Evolutionary conservation across 2,797 vertebrate species (phyloP).

Genomic region (Brachyrhaphis roseni): DNA sequence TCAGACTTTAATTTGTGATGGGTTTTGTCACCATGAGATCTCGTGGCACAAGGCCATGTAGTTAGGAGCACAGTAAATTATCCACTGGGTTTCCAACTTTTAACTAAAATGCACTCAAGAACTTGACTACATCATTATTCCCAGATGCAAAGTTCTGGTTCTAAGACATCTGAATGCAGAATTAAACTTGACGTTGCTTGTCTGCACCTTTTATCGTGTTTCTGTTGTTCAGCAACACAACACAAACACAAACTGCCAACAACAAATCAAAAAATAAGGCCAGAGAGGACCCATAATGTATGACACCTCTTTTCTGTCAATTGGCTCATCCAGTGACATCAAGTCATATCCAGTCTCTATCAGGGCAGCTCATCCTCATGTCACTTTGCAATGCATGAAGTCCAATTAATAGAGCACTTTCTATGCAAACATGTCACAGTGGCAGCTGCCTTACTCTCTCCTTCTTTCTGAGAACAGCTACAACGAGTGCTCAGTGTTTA

Average conservation of each 20-base stretch:
- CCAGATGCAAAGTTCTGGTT: neutral
- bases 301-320: conserved; percentile 49
- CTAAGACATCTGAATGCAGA: neutral
- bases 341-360: conserved; percentile 44
- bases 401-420: conserved; percentile 73
- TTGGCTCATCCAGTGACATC: conserved; percentile 45
- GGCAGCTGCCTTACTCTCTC: conserved; percentile 63
- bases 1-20: neutral
- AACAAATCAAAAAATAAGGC: conserved; percentile 59
- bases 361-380: conserved; percentile 50
- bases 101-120: neutral
- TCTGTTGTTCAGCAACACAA: conserved; percentile 8
- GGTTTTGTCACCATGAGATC: neutral
- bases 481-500: conserved; percentile 79
- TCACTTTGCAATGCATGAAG: conserved; percentile 60
- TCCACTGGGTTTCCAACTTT: neutral
- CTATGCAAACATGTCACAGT: conserved; percentile 66
- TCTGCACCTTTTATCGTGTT: conserved; percentile 3
- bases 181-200: conserved; percentile 4
- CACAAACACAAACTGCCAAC: conserved; percentile 44
- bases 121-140: neutral
- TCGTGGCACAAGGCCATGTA: neutral
- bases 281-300: conserved; percentile 42
- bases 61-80: neutral
- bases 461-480: conserved; percentile 62